These are phyloP conservation scores for Elmis aenea DNA, from an alignment of 2,888 invertebrate genomes.

Conservation along the genomic window DNA sequence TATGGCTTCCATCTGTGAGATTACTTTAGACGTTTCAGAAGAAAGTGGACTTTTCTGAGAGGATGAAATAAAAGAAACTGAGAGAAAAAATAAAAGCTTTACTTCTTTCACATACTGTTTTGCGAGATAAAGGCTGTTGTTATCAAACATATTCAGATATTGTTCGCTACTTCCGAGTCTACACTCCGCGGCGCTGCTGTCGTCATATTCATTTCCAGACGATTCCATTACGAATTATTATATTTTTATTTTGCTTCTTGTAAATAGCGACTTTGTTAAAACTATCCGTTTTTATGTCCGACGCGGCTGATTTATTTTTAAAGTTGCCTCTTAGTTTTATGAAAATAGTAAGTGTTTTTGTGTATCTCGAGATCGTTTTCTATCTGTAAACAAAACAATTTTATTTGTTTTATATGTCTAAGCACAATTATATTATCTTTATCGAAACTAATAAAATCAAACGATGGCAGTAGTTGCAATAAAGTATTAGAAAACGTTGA, in stretches of 20 bases:
- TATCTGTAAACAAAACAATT: no score
- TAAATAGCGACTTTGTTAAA: conserved; percentile 28
- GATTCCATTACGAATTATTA: conserved; percentile 45
- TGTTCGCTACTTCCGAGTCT: conserved; percentile 17
- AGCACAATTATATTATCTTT: no score
- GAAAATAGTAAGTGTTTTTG: no score
- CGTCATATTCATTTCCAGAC: conserved; percentile 33
- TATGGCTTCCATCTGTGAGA: conserved; percentile 50
- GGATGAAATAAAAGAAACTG: conserved; percentile 35
- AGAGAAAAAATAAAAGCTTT: conserved; percentile 38
- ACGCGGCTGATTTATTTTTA: conserved; percentile 30
- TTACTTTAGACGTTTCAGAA: conserved; percentile 48
- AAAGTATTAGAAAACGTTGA: no score
- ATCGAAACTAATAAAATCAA: no score
- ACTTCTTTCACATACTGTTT: conserved; percentile 39
- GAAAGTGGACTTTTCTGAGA: conserved; percentile 45
- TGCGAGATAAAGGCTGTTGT: conserved; percentile 39
- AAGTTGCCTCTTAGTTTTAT: conserved; percentile 29
- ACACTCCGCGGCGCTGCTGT: conserved; percentile 12
- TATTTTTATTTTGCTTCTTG: conserved; percentile 40
- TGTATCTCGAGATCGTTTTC: no score
- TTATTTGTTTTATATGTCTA: no score
- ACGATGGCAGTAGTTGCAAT: no score
- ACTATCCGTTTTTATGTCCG: conserved; percentile 27
- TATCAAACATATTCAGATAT: conserved; percentile 39